These are phyloP conservation scores for Andrena praecox DNA, from an alignment of 2,888 invertebrate genomes.

Conservation along the genomic window DNA sequence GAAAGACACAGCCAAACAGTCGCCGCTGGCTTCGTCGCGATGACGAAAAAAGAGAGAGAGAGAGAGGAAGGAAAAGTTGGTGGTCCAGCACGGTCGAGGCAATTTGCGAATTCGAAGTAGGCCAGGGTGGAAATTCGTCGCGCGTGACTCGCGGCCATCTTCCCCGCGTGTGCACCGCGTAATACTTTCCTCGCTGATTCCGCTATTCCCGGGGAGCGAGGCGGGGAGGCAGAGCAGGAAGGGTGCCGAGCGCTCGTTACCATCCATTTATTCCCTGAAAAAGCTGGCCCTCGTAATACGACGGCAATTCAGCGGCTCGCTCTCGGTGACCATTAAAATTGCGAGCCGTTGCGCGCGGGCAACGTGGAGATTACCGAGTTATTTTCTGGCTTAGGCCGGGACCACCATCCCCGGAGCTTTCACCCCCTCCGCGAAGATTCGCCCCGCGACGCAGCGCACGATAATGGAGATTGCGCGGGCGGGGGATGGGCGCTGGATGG, in stretches of 20 bases:
- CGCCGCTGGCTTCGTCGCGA: background rate
- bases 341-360: slow-evolving; percentile 26
- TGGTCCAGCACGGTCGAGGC: slow-evolving; percentile 19
- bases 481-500: background rate
- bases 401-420: background rate
- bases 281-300: slow-evolving; percentile 11
- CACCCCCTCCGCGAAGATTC: background rate
- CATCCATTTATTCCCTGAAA: slow-evolving; percentile 25
- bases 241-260: slow-evolving; percentile 20
- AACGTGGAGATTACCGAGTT: slow-evolving; percentile 53
- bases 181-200: slow-evolving; percentile 6
- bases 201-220: background rate
- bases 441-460: background rate
- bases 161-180: background rate
- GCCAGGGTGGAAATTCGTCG: slow-evolving; percentile 24
- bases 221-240: background rate
- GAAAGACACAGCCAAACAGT: background rate
- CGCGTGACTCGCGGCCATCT: slow-evolving; percentile 3
- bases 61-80: slow-evolving; percentile 17
- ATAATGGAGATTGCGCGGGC: slow-evolving; percentile 43
- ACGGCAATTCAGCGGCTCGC: slow-evolving; percentile 3
- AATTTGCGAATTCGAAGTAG: slow-evolving; percentile 36
- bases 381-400: slow-evolving; percentile 32
- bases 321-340: slow-evolving; percentile 40
- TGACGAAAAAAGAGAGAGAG: too few species aligned